A percentile compares a stretch with the other conserved stretches of the same genome.
phyloP scores from a whole-genome alignment of 2,888 invertebrate species.

The Rhopalosiphum nymphaeae region DNA sequence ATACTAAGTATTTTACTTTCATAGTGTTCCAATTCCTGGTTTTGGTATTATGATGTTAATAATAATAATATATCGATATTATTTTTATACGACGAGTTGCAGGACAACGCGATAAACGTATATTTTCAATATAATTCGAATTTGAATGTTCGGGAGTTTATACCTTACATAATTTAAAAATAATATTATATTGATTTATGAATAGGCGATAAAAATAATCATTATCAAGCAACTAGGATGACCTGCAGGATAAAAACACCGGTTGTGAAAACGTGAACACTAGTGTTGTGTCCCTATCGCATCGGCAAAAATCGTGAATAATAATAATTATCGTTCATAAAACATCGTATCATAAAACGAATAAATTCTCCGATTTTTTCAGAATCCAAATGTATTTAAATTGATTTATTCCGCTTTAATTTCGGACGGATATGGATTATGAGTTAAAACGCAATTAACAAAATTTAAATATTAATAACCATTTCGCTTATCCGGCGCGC shows the following conservation, averaged over 20 bases:
- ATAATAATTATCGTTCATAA: background rate
- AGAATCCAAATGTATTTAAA: background rate
- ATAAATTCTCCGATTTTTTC: background rate
- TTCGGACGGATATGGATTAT: background rate
- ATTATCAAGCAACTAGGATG: background rate
- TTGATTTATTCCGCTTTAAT: background rate
- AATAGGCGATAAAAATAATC: background rate
- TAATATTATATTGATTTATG: background rate
- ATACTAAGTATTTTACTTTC: background rate
- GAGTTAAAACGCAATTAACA: background rate
- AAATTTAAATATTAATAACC: slow-evolving; percentile 13
- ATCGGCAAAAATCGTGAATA: background rate
- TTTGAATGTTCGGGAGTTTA: background rate
- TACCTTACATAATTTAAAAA: background rate
- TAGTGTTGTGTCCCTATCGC: background rate
- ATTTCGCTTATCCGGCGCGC: background rate
- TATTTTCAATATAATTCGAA: background rate
- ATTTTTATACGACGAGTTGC: background rate
- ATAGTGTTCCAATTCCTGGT: background rate
- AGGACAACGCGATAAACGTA: background rate
- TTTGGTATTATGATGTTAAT: background rate
- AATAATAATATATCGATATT: background rate
- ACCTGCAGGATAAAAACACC: background rate
- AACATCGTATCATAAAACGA: background rate
- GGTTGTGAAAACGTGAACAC: background rate